Evolutionary conservation across 2,113 vertebrate species (phyloP).

Genomic region (Azemiops feae): DNA sequence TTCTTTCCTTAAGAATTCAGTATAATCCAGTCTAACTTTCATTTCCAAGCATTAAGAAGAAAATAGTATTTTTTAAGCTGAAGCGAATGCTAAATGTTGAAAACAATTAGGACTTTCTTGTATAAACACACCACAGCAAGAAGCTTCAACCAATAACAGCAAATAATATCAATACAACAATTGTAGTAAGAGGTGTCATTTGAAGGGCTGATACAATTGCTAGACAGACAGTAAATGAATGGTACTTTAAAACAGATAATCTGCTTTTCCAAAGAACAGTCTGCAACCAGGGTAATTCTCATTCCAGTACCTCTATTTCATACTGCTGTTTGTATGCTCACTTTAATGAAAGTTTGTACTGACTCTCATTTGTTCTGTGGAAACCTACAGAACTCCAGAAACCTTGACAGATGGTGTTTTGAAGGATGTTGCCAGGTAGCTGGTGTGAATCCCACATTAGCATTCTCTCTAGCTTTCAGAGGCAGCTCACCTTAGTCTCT

Average conservation of each 20-base stretch:
- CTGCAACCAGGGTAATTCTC: slow-evolving; percentile 51
- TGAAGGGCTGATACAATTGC: slow-evolving; percentile 18
- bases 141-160: slow-evolving; percentile 6
- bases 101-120: slow-evolving; percentile 5
- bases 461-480: slow-evolving; percentile 47
- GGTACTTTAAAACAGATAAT: not conserved
- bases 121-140: not conserved
- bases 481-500: slow-evolving; percentile 42
- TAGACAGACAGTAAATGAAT: not conserved
- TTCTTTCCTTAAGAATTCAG: not conserved
- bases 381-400: slow-evolving; percentile 55
- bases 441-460: slow-evolving; percentile 50
- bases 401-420: slow-evolving; percentile 62
- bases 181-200: not conserved
- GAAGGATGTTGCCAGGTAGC: slow-evolving; percentile 58
- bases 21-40: slow-evolving; percentile 14
- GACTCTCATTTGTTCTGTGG: slow-evolving; percentile 15
- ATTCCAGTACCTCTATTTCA: not conserved
- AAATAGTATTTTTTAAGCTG: slow-evolving; percentile 21
- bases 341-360: slow-evolving; percentile 32
- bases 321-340: slow-evolving; percentile 41
- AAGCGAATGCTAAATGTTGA: not conserved
- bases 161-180: not conserved
- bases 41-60: slow-evolving; percentile 16
- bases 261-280: slow-evolving; percentile 30